Evolutionary conservation across 2,797 vertebrate species (phyloP), one percentile per base, ranked within the genome.

Genomic region (Rhabdomys pumilio): DNA sequence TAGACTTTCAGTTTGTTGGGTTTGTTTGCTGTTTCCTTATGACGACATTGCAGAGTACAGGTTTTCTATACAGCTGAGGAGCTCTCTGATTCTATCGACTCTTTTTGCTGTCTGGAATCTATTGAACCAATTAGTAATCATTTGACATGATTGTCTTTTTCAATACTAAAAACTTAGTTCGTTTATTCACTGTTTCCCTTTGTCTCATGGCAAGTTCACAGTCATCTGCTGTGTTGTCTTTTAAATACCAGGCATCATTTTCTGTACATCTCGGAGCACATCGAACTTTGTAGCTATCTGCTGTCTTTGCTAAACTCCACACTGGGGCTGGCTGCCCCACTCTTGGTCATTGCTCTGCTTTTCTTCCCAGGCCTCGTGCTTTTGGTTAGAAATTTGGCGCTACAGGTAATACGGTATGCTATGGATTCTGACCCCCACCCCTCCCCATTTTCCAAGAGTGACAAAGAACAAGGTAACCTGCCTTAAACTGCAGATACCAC

Each of bases 141-240:
- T 20, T 29, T 31, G 24, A 57, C 82, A 81, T 61, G 73, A 53
- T 8, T 47, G 73, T 38, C 4, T 61, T 79, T 90, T 92, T 53
- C 86, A 90, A 63, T 69, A 26, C 69, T 90, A 9, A 67, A 90
- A 83, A 90, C 86, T 76, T 22, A 29, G 73, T 67, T 82, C 82
- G 7, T 65, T 92, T 17, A 65, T 26, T 57, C n/a, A 72, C 57
- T 57, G 19, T 87, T 92, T 86, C 22, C 24, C 91, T 89, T 93
- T 83, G 17, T 83, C 41, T 79, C 41, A 11, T 67, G 44, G 76
- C 3, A 38, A 63, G 55, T 89, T 50, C 47, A 91, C 29, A 44
- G 50, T 85, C 85, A 22, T 6, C 31, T 20, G 38, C 8, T 41
- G 38, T 31, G 76, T 63, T 90, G 82, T 61, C 22, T 59, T 81